phyloP scores from a whole-genome alignment of 2,797 vertebrate species.

The Poeciliopsis gracilis region DNA sequence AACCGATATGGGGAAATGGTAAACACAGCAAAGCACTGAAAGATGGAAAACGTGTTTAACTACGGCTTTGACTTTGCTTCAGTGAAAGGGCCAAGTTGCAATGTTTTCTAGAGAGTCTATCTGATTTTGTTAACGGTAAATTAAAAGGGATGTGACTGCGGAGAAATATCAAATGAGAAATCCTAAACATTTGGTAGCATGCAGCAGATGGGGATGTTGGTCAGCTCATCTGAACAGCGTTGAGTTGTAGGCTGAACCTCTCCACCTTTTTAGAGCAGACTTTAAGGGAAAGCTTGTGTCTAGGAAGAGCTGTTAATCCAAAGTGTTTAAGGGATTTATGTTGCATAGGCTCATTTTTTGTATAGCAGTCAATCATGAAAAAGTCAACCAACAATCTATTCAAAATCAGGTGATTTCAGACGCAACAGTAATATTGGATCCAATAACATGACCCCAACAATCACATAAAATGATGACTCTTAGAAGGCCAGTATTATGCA shows the following conservation, averaged over 20 bases:
- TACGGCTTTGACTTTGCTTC: constrained; percentile 21
- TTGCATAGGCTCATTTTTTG: background rate
- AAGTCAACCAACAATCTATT: background rate
- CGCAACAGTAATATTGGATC: background rate
- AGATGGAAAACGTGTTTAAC: constrained; percentile 45
- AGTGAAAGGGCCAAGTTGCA: constrained; percentile 8
- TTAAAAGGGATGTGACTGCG: constrained; percentile 5
- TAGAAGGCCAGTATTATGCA: background rate
- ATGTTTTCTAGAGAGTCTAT: constrained; percentile 15
- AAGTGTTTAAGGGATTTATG: background rate
- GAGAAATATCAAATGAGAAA: background rate
- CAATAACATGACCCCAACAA: background rate
- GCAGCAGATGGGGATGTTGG: background rate
- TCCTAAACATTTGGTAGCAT: background rate
- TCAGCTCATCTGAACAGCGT: background rate
- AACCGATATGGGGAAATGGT: constrained; percentile 48
- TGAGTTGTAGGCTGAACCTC: background rate
- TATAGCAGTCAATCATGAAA: background rate
- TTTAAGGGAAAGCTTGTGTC: constrained; percentile 6
- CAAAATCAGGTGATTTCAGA: background rate
- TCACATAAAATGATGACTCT: background rate
- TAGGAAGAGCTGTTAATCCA: background rate
- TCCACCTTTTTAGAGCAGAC: constrained; percentile 24
- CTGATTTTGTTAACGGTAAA: constrained; percentile 7
- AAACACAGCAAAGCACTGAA: constrained; percentile 42